Evolutionary conservation across 2,888 invertebrate genomes (phyloP).

Genomic region (Hedya salicella): DNA sequence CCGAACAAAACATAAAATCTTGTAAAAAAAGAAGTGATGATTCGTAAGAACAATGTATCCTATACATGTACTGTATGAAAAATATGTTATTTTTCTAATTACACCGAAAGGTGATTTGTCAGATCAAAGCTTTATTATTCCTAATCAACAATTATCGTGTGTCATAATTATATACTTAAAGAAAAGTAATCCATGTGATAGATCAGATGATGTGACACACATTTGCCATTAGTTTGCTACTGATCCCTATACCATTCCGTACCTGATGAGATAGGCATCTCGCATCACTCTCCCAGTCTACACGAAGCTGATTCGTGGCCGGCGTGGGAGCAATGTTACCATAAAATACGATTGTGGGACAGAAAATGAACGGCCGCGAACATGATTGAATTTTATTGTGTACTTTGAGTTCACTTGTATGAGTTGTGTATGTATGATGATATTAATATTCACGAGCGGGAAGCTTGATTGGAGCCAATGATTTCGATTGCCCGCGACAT

Average conservation of each 20-base stretch:
- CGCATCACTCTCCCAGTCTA: neutral
- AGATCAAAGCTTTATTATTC: too few species aligned
- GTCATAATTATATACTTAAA: too few species aligned
- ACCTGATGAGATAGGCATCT: neutral
- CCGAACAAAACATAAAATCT: too few species aligned
- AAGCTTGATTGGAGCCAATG: constrained; percentile 25
- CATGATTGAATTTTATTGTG: constrained; percentile 81
- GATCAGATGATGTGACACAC: too few species aligned
- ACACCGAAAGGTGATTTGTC: too few species aligned
- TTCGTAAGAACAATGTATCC: too few species aligned
- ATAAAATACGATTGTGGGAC: constrained; percentile 74
- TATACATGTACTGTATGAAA: too few species aligned
- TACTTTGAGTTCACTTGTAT: constrained; percentile 64
- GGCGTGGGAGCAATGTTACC: constrained; percentile 79
- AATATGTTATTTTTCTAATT: too few species aligned
- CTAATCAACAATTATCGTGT: too few species aligned
- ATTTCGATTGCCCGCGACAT: constrained; percentile 1
- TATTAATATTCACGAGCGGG: constrained; percentile 42
- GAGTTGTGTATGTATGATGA: too few species aligned
- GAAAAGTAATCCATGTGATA: too few species aligned
- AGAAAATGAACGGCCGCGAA: constrained; percentile 67
- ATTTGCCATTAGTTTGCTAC: neutral
- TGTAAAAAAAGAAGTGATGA: too few species aligned
- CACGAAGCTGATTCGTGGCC: constrained; percentile 57
- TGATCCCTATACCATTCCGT: neutral